Percentiles rank a stretch among this genome's conserved stretches.
Evolutionary conservation across 2,113 vertebrate species (phyloP).

Genomic region (Gavia stellata): DNA sequence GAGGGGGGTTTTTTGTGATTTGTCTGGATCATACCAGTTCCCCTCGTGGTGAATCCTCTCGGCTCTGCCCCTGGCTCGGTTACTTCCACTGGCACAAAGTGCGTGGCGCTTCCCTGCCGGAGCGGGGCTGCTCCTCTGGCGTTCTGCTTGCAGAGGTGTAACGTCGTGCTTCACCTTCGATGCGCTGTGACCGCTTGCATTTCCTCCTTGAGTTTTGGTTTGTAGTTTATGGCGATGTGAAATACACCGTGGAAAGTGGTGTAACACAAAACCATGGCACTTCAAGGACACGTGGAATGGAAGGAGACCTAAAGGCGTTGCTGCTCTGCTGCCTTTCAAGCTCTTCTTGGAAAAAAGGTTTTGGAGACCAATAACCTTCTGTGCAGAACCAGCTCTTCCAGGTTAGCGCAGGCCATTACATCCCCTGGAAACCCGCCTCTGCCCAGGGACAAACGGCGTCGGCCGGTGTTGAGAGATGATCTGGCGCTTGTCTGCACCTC

Average conservation of each 20-base stretch:
- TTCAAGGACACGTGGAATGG: rapidly evolving
- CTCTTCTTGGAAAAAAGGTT: neutral
- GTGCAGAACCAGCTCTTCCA: neutral
- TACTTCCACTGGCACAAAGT: rapidly evolving
- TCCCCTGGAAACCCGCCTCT: rapidly evolving
- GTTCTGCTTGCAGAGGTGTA: rapidly evolving
- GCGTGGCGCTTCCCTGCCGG: neutral
- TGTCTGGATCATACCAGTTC: rapidly evolving
- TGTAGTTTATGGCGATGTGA: rapidly evolving
- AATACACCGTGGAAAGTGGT: rapidly evolving
- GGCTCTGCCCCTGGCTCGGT: neutral
- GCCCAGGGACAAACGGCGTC: neutral
- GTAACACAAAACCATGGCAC: rapidly evolving
- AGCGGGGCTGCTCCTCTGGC: rapidly evolving
- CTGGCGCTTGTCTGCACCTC: rapidly evolving
- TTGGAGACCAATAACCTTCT: rapidly evolving
- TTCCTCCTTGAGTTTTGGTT: rapidly evolving
- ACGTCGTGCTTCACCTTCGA: neutral
- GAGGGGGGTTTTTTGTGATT: rapidly evolving
- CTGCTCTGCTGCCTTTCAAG: rapidly evolving
- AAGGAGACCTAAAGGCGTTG: rapidly evolving
- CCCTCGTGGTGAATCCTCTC: rapidly evolving
- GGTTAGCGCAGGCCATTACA: rapidly evolving
- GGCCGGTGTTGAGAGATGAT: rapidly evolving
- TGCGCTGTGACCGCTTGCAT: rapidly evolving